Evolutionary conservation across 2,797 vertebrate species (phyloP).

Genomic region (Falco peregrinus): DNA sequence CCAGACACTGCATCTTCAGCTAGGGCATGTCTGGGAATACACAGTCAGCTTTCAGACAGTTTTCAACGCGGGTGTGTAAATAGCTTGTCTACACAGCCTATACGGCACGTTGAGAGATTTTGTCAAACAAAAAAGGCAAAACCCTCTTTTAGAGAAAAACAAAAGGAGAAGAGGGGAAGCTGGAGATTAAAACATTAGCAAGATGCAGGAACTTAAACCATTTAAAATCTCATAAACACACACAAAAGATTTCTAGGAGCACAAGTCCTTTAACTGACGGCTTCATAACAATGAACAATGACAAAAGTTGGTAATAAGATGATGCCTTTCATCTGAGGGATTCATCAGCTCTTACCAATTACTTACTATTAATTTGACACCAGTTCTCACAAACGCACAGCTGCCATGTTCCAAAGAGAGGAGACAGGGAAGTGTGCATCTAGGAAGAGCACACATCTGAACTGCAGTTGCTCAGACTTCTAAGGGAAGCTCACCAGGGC

Average conservation of each 20-base stretch:
- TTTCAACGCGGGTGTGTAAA: not conserved
- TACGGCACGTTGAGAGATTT: not conserved
- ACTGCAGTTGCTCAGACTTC: not conserved
- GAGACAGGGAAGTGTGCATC: not conserved
- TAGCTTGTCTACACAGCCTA: not conserved
- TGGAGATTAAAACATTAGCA: not conserved
- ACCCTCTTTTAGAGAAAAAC: not conserved
- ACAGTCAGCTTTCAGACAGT: not conserved
- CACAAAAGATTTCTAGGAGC: not conserved
- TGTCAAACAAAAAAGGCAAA: not conserved
- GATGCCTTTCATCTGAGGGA: not conserved
- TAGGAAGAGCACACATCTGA: not conserved
- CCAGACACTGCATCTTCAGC: not conserved
- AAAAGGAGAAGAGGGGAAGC: not conserved
- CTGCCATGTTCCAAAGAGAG: not conserved
- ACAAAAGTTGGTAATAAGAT: constrained; percentile 2
- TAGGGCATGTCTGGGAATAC: not conserved
- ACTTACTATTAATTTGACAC: constrained; percentile 8
- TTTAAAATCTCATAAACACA: not conserved
- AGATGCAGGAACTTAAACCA: not conserved
- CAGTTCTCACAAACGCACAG: not conserved
- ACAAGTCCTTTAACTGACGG: not conserved
- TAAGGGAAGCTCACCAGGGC: not conserved
- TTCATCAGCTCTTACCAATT: not conserved
- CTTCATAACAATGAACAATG: not conserved